These are phyloP conservation scores for Martes martes DNA, from an alignment of 2,113 vertebrate species.

Conservation along the genomic window DNA sequence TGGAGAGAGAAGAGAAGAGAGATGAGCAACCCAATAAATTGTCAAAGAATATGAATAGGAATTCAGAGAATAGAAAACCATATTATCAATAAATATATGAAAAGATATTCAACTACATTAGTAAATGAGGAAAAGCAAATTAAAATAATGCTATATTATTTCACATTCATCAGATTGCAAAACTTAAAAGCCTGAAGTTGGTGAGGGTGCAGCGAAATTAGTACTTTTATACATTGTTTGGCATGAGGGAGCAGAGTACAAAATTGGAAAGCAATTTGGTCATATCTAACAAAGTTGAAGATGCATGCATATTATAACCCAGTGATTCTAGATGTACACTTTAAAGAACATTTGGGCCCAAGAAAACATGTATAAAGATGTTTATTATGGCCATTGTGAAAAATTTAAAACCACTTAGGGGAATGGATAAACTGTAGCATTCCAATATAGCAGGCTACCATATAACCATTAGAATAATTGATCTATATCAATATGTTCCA, in stretches of 20 bases:
- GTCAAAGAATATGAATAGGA: slow-evolving; percentile 33
- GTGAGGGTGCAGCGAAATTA: not conserved
- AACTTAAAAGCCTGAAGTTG: slow-evolving; percentile 3
- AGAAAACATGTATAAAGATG: not conserved
- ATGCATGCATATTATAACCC: not conserved
- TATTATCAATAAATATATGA: not conserved
- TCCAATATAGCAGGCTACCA: not conserved
- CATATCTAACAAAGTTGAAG: slow-evolving; percentile 11
- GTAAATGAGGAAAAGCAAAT: slow-evolving; percentile 24
- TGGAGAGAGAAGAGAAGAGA: not conserved
- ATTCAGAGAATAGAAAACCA: not conserved
- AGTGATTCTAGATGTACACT: not conserved
- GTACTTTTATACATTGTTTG: not conserved
- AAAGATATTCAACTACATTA: slow-evolving; percentile 20
- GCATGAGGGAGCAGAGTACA: not conserved
- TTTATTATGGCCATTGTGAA: slow-evolving; percentile 17
- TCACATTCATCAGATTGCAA: slow-evolving; percentile 13
- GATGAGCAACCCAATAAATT: not conserved
- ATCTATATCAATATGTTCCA: not conserved
- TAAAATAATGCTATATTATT: slow-evolving; percentile 2
- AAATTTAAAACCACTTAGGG: slow-evolving; percentile 10
- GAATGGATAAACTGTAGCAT: not conserved
- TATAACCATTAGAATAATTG: slow-evolving; percentile 15
- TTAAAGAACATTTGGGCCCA: not conserved
- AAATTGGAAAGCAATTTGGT: slow-evolving; percentile 32